Base-by-base conservation (phyloP, 2,797 vertebrate genomes). In the Catamblyrhynchus diadema region DNA sequence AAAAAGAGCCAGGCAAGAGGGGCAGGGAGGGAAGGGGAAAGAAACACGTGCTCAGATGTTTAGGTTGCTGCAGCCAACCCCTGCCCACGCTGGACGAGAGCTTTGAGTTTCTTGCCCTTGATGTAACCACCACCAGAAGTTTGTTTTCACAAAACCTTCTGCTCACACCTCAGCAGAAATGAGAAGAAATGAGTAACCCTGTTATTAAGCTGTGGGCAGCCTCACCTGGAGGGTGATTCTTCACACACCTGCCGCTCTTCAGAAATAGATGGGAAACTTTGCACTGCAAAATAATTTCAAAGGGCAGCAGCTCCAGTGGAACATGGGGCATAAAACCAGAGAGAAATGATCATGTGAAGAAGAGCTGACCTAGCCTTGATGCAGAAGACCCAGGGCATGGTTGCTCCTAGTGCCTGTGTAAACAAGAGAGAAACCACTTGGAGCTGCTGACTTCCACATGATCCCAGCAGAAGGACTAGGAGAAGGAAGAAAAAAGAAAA, bases 171-270 rank as follows among this genome's bases (percentile, higher is more conserved):
- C 89, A 47, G 42, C n/a, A 45, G 59, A n/a, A n/a, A n/a, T 79
- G 90, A 95, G 88, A 59, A 95, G 80, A 79, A 73, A 65, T 12
- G 12, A 60, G 4, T 80, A 88, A 90, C 82, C 77, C 73, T 91
- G 80, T 80, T 90, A 86, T 90, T 90, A 95, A 71, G 82, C 94
- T 86, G 81, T 88, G 93, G 93, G 92, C 50, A 96, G 84, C 69
- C 57, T 92, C 86, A 88, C 93, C 93, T 94, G 78, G 74, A 92
- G 59, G 67, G 48, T 50, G 67, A 78, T 81, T 94, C 84, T 96
- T 82, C 77, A 90, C 70, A 83, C 80, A 81, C 62, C 86, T 89
- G 91, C 92, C 0, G 0, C 77, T 85, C 41, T 44, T 88, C 88
- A 93, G 86, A 96, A 93, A 73, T 70, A 82, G 83, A 78, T 12